Base-by-base conservation (phyloP, 1,140 invertebrate species). In the Rhagoletis zephyria region DNA sequence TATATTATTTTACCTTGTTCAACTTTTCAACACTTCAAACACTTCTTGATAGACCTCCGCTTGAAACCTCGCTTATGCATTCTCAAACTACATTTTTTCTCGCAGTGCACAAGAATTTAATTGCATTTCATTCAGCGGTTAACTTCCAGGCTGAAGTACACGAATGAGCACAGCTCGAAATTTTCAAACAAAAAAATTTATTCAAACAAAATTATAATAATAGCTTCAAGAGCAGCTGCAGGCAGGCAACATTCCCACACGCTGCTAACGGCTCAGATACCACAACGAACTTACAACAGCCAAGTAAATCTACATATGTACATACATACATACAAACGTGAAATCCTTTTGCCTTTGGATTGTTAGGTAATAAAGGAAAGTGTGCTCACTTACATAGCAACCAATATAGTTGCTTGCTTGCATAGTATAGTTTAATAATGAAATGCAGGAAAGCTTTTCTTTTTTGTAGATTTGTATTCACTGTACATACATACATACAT, bases 201-300 rank as follows among this genome's bases (percentile, higher is more conserved):
- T 56, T 30, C 74, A 59, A 81, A 81, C 74, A 81, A 81, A 81
- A 81, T 81, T 81, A 56, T 81, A 81, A 81, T 81, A 81, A 81
- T 81, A 81, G 74, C 48, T 56, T 56, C 74, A 19, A 56, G 48
- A 81, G 74, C n/a, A 56, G 14, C 48, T 19, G 2, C 45, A 2
- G 48, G n/a, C 30, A 67, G 19, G 2, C 64, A 67, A 7, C n/a
- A 67, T 40, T 40, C 30, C 6, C 4, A 14, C 64, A 30, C 30
- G 30, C 30, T 30, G 30, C 30, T 42, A 40, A 40, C 19, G 40
- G 30, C 7, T 4, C 30, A 2, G 48, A 56, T 56, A 42, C 48
- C 5, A 4, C 74, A 56, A 14, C 74, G 48, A 42, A 81, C 45
- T 0, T 42, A 19, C 16, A 30, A 30, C 30, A 81, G 7, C 2